Conservation (phyloP, 1,140 invertebrate genomes). For the Alviniconcha marisindica region DNA sequence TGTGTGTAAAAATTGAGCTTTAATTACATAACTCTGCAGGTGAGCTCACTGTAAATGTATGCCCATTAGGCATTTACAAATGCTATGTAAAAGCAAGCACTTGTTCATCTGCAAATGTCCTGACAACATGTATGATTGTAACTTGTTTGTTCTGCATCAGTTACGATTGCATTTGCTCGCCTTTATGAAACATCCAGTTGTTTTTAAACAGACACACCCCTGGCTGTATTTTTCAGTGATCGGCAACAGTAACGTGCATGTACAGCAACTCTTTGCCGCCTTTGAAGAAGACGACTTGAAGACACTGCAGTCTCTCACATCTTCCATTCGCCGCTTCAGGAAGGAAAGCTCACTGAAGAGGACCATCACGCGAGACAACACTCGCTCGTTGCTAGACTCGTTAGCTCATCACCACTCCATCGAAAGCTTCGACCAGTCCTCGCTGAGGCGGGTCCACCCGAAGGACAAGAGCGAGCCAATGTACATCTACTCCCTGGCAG, state of each 20-base stretch:
- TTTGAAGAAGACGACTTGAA: constrained; percentile 60
- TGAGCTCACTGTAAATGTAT: too few species aligned
- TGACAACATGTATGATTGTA: too few species aligned
- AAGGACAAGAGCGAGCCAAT: constrained; percentile 53
- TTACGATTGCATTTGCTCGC: too few species aligned
- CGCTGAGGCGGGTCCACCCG: constrained; percentile 46
- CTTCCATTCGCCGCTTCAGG: constrained; percentile 56
- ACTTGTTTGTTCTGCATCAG: too few species aligned
- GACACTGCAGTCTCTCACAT: constrained; percentile 47
- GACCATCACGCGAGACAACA: constrained; percentile 52
- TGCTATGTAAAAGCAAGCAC: too few species aligned
- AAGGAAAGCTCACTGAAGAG: constrained; percentile 43
- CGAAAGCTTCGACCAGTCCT: constrained; percentile 49
- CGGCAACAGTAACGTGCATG: constrained; percentile 26
- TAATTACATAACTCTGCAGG: too few species aligned
- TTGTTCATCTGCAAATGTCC: too few species aligned
- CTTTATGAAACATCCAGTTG: too few species aligned
- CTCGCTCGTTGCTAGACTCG: constrained; percentile 31
- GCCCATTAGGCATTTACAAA: too few species aligned
- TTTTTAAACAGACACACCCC: too few species aligned
- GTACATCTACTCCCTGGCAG: constrained; percentile 53
- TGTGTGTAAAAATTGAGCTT: background rate
- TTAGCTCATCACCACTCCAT: constrained; percentile 54
- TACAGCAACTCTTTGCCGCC: constrained; percentile 58
- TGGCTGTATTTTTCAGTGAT: constrained; percentile 26